Base-by-base conservation (phyloP, 1,140 invertebrate genomes). In the Drosophila pallidifrons region DNA sequence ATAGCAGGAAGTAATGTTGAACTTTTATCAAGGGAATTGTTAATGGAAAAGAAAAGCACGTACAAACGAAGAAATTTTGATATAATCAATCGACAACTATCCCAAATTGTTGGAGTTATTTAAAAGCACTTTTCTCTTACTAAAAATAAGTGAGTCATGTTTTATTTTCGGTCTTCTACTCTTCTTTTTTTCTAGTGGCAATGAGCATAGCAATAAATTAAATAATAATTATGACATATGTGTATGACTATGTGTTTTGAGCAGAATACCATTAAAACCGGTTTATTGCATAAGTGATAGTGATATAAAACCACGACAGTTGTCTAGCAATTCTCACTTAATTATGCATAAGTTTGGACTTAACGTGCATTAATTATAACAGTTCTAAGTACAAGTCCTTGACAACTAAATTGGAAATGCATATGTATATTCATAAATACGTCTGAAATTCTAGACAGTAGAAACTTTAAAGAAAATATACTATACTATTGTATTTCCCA, bases 221-320 rank as follows among this genome's bases (percentile, higher is more conserved):
- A 54, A 35, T 54, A 54, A 54, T 54, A 32, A 13, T 54, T 32
- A 32, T 54, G 10, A 57, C 32, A 15, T 13, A 35, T 55, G 32
- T 32, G 51, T 25, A 20, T 51, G 10, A 20, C 5, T 30, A n/a
- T n/a, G 35, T 35, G 6, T 15, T 5, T 16, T n/a, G 2, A 38
- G 8, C n/a, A 16, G 30, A 57, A 57, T 41, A 20, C 7, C 35
- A 41, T 41, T 5, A 11, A 6, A 57, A 57, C 15, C 16, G 1
- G 35, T 41, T 57, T 55, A 2, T 35, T 54, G 52, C 13, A 15
- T 28, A 30, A 51, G 35, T 38, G 35, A 10, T 10, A 51, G 35
- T 38, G 35, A 2, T 10, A 51, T 1, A 15, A 41, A 16, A 41
- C 6, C 6, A 55, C 28, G 38, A 11, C 30, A 35, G 28, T 16